Percentiles rank a stretch among this genome's conserved stretches.
Evolutionary conservation across 2,888 invertebrate species (phyloP).

Genomic region (Amphiduros pacificus): DNA sequence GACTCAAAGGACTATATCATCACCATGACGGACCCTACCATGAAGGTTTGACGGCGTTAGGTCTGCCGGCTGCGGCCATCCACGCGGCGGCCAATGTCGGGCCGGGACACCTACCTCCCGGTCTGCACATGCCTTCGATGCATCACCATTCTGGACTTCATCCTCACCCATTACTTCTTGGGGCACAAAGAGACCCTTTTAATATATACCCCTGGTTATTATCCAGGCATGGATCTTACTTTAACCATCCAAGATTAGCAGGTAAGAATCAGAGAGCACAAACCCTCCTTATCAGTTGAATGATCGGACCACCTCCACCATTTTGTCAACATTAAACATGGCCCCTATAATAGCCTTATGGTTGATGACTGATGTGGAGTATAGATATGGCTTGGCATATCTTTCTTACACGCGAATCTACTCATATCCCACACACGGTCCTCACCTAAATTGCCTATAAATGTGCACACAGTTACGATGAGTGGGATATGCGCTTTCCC

Average conservation of each 20-base stretch:
- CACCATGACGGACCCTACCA: conserved; percentile 3
- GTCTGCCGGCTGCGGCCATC: conserved; percentile 8
- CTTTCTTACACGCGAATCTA: too few relatives aligned
- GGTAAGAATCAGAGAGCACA: too few relatives aligned
- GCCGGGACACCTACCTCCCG: background rate
- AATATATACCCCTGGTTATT: conserved; percentile 13
- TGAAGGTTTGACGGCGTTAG: conserved; percentile 14
- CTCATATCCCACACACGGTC: too few relatives aligned
- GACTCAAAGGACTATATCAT: conserved; percentile 1
- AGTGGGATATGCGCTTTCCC: too few relatives aligned
- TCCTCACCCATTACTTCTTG: conserved; percentile 1
- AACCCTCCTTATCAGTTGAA: too few relatives aligned
- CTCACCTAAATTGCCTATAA: too few relatives aligned
- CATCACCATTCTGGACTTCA: background rate
- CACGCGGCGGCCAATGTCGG: background rate
- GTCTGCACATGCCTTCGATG: conserved; percentile 1
- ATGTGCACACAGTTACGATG: too few relatives aligned
- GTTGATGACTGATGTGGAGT: too few relatives aligned
- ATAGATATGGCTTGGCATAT: too few relatives aligned
- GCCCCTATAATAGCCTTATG: too few relatives aligned
- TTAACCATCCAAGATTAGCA: conserved; percentile 9
- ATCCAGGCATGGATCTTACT: conserved; percentile 12
- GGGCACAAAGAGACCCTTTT: conserved; percentile 11
- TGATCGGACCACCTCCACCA: too few relatives aligned
- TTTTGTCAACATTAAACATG: too few relatives aligned